Evolutionary conservation across 2,113 vertebrate species (phyloP).

Genomic region (Rhinichthys klamathensis): DNA sequence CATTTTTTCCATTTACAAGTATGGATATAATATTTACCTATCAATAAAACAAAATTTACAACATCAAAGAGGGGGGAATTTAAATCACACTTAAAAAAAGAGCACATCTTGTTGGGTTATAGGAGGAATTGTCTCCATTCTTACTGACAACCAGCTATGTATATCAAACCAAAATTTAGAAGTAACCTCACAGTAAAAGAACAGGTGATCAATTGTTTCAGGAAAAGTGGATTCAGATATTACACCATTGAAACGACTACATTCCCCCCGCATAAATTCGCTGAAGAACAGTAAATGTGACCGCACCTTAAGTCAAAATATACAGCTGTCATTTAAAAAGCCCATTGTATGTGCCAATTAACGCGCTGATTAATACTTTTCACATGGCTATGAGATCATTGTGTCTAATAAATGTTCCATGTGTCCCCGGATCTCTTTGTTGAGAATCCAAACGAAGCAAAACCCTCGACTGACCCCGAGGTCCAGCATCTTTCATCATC

Average conservation of each 20-base stretch:
- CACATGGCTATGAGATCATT: conserved; percentile 5
- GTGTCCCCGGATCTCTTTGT: neutral
- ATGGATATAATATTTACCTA: too few species aligned
- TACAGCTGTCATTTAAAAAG: neutral
- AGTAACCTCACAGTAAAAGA: too few species aligned
- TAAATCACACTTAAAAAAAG: too few species aligned
- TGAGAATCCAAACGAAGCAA: conserved; percentile 17
- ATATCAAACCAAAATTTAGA: too few species aligned
- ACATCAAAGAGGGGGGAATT: too few species aligned
- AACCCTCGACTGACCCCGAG: neutral
- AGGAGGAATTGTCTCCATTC: too few species aligned
- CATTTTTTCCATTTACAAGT: too few species aligned
- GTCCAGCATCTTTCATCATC: neutral
- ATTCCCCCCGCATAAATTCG: neutral
- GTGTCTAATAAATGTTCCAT: neutral
- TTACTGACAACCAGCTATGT: too few species aligned
- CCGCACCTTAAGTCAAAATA: neutral
- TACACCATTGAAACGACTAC: neutral
- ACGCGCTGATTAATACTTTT: neutral
- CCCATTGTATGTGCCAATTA: neutral
- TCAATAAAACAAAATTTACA: too few species aligned
- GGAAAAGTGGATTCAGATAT: neutral
- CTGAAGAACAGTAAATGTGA: neutral
- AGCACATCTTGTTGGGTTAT: too few species aligned
- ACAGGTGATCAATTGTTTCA: too few species aligned